These are phyloP conservation scores for Tinamus major DNA, from an alignment of 2,797 vertebrate species.

Conservation along the genomic window DNA sequence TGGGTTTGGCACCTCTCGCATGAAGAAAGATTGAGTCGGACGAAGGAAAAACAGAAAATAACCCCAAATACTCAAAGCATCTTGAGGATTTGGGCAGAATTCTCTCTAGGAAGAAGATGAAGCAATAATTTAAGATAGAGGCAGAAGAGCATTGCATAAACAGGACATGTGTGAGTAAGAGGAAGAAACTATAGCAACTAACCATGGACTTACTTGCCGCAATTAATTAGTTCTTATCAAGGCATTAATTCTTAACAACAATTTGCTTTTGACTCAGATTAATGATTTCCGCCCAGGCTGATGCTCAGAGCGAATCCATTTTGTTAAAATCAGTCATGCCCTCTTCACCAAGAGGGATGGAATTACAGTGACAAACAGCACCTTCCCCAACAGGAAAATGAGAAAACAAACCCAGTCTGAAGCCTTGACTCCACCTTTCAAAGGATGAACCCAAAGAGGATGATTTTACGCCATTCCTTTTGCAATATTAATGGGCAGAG, in stretches of 20 bases:
- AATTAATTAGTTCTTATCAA: background rate
- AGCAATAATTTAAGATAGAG: background rate
- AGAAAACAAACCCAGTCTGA: background rate
- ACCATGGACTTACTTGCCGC: background rate
- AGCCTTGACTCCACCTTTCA: background rate
- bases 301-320: background rate
- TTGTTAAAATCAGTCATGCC: background rate
- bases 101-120: background rate
- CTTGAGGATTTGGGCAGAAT: background rate
- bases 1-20: background rate
- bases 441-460: background rate
- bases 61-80: background rate
- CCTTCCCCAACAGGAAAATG: background rate
- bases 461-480: background rate
- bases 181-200: background rate
- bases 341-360: background rate
- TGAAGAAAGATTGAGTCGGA: rapidly evolving
- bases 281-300: background rate
- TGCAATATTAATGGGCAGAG: background rate
- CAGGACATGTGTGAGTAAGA: background rate
- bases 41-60: background rate
- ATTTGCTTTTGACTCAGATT: background rate
- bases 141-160: background rate
- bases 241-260: background rate
- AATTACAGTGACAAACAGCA: background rate